A percentile compares a stretch with the other conserved stretches of the same genome.
phyloP scores from a whole-genome alignment of 1,140 invertebrate genomes.

The Bathynomus jamesi region DNA sequence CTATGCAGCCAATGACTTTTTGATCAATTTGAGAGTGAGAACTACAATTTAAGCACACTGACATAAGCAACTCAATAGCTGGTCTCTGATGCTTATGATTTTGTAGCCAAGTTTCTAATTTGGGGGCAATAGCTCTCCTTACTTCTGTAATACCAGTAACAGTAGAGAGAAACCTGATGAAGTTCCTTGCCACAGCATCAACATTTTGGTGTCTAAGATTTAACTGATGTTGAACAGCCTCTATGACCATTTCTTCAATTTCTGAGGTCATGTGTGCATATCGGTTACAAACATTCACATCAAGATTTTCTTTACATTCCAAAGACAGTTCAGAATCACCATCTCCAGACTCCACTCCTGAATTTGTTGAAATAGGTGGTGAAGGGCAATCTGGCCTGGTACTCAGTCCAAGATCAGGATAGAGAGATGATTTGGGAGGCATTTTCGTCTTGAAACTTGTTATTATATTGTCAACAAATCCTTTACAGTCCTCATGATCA shows the following conservation, averaged over 20 bases:
- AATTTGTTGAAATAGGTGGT: constrained; percentile 31
- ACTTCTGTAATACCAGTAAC: constrained; percentile 79
- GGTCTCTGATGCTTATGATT: constrained; percentile 86
- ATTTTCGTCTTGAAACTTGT: constrained; percentile 78
- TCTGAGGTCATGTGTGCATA: constrained; percentile 57
- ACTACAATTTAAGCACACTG: constrained; percentile 82
- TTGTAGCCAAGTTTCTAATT: constrained; percentile 88
- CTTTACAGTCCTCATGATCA: constrained; percentile 80
- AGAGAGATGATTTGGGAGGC: constrained; percentile 46
- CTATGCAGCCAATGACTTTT: constrained; percentile 80
- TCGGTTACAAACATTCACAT: constrained; percentile 42
- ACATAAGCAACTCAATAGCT: constrained; percentile 86
- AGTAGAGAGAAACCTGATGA: constrained; percentile 72
- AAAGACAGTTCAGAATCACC: constrained; percentile 35
- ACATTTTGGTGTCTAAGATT: constrained; percentile 65
- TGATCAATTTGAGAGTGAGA: constrained; percentile 68
- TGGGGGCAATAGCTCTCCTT: constrained; percentile 66
- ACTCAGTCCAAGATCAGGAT: constrained; percentile 30
- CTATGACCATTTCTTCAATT: constrained; percentile 74
- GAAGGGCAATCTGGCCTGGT: constrained; percentile 36
- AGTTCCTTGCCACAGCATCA: constrained; percentile 78
- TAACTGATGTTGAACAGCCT: constrained; percentile 78
- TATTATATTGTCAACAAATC: constrained; percentile 85
- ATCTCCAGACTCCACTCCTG: constrained; percentile 30
- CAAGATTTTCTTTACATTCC: constrained; percentile 32